Base-by-base conservation (phyloP, 2,888 invertebrate genomes). In the Perizoma affinitatum region DNA sequence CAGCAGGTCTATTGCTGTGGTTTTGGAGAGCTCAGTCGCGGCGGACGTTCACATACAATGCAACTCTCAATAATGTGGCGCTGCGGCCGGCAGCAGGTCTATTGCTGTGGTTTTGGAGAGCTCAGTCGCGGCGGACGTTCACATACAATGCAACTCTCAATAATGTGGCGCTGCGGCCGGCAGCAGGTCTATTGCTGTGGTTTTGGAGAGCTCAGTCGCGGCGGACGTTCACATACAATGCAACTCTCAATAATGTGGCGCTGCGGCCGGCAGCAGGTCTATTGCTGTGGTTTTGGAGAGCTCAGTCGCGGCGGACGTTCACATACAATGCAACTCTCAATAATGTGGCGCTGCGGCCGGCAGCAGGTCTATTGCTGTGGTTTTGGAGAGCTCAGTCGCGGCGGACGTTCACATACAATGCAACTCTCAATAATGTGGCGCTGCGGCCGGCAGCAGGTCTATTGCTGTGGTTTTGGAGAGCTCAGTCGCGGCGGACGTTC, bases 1-100 rank as follows among this genome's bases (percentile, higher is more conserved):
- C 41, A 8, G 8, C 40, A 11, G 54, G 54, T 54, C 54, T 60
- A 60, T 45, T 55, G 38, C 40, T 35, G 55, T 9, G 60, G 55
- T 55, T 52, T 44, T 42, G n/a, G n/a, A n/a, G 3, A 22, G 22
- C 22, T 22, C 22, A 22, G 48, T 44, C 53, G 48, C 54, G 53
- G 38, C 8, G 38, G 38, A 7, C 38, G 38, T 8, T 6, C 38
- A 5, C 3, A 6, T 8, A 8, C 7, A 38, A 3, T 38, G 45
- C 54, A 59, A 59, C 49, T 59, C 45, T 48, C 58, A 48, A 58
- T 53, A 5, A 9, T 10, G 5, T 38, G 33, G 45, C 50, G 34
- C 41, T 34, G 41, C 7, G 33, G 53, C 44, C n/a, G 7, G 7
- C 41, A 8, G 8, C 40, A 11, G 54, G 54, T 54, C 54, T 60